Evolutionary conservation across 2,113 vertebrate genomes (phyloP), one percentile per base, ranked within the genome.

Genomic region (Arizona elegans): DNA sequence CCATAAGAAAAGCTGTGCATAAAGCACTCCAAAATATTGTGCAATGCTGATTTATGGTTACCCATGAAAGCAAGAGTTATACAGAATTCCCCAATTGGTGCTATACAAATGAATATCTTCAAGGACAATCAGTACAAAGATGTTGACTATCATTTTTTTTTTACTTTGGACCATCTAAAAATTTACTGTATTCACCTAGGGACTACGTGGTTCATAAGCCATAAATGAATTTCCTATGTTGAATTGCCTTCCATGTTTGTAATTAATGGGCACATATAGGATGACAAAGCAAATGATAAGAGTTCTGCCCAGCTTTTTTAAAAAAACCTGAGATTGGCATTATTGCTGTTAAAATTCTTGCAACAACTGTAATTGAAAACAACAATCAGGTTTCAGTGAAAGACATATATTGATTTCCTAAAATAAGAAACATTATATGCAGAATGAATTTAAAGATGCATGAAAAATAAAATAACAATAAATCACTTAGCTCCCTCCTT

Each of bases 191-290:
- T 29, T 23, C 97, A 98, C 96, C 97, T 97, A 97, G 97, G 96
- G 97, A 98, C 97, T 97, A 97, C 96, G 81, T 85, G 89, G 95
- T 4, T 95, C 95, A 95, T 94, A 98, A 96, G 93, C 97, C 96
- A 97, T 95, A 96, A 97, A 96, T 97, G 96, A 96, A 95, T 97
- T 95, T 24, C 38, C 9, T 93, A 92, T 92, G 91, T 93, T 95
- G 96, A 97, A 95, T 93, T 96, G 95, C 95, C 94, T 90, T 94
- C 92, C 95, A 95, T 95, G 95, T 96, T 94, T 96, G 95, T 75
- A 75, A 89, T 81, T 70, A 90, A 92, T 96, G 95, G 95, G 95
- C 94, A 96, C 96, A 95, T 91, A 94, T 93, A 94, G 55, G 33
- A 93, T 94, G 86, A 94, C 91, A 88, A 94, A 94, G 95, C 21